Evolutionary conservation across 2,113 vertebrate species (phyloP).

Genomic region (Pavo muticus): DNA sequence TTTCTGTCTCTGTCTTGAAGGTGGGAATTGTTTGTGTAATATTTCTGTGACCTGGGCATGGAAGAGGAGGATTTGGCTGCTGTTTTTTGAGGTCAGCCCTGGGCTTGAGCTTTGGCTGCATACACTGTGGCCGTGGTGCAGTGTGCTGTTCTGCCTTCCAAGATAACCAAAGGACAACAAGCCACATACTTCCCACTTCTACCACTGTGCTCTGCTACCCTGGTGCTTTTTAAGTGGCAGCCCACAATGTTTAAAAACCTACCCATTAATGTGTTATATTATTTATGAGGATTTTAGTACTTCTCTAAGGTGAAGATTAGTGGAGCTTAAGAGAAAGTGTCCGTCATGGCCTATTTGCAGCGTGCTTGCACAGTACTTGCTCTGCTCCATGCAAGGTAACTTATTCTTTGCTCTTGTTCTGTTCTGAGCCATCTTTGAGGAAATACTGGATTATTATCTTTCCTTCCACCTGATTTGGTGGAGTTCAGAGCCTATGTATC

Average conservation of each 20-base stretch:
- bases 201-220: not conserved
- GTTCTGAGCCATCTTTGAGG: not conserved
- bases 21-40: not conserved
- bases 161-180: not conserved
- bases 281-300: constrained; percentile 76
- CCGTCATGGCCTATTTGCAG: not conserved
- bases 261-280: constrained; percentile 74
- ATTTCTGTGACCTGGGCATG: fast-evolving
- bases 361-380: not conserved
- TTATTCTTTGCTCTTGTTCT: constrained; percentile 11
- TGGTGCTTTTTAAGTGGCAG: not conserved
- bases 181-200: not conserved
- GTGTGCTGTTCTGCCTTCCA: not conserved
- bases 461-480: not conserved
- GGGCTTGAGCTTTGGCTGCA: not conserved
- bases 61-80: not conserved
- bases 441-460: not conserved
- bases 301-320: constrained; percentile 35
- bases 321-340: not conserved
- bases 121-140: not conserved
- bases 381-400: constrained; percentile 28
- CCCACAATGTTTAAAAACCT: constrained; percentile 41
- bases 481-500: not conserved
- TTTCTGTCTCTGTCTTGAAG: fast-evolving
- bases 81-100: not conserved